These are phyloP conservation scores for Lottia scabra DNA, from an alignment of 2,888 invertebrate genomes.

Conservation along the genomic window DNA sequence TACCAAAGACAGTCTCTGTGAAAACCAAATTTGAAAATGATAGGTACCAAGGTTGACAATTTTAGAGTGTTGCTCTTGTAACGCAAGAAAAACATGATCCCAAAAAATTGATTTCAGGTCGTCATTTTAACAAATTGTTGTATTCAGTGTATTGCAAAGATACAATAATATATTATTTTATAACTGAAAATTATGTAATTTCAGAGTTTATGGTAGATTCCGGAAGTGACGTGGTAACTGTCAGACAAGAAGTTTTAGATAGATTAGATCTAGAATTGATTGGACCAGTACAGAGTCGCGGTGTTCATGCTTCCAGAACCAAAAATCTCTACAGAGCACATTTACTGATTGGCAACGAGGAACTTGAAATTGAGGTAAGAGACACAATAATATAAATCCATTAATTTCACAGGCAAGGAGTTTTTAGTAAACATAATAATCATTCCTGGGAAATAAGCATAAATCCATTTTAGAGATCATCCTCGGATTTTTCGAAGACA, in stretches of 20 bases:
- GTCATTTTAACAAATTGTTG: background rate
- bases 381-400: background rate
- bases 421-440: no score
- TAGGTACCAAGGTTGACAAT: no score
- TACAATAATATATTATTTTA: no score
- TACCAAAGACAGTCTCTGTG: no score
- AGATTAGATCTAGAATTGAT: slow-evolving; percentile 55
- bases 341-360: slow-evolving; percentile 51
- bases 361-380: slow-evolving; percentile 59
- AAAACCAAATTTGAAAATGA: no score
- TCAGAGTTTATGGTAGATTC: slow-evolving; percentile 66
- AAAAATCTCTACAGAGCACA: slow-evolving; percentile 58
- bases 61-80: no score
- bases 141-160: background rate
- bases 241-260: slow-evolving; percentile 53
- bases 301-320: slow-evolving; percentile 58
- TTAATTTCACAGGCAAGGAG: background rate
- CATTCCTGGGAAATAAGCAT: no score
- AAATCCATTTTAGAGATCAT: no score
- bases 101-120: background rate
- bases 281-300: slow-evolving; percentile 58
- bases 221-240: slow-evolving; percentile 64
- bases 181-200: no score
- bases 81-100: no score
- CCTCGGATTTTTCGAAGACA: no score